Percentiles rank a stretch among this genome's conserved stretches.
Evolutionary conservation across 2,888 invertebrate genomes (phyloP).

Genomic region (Tenthredo mesomela): DNA sequence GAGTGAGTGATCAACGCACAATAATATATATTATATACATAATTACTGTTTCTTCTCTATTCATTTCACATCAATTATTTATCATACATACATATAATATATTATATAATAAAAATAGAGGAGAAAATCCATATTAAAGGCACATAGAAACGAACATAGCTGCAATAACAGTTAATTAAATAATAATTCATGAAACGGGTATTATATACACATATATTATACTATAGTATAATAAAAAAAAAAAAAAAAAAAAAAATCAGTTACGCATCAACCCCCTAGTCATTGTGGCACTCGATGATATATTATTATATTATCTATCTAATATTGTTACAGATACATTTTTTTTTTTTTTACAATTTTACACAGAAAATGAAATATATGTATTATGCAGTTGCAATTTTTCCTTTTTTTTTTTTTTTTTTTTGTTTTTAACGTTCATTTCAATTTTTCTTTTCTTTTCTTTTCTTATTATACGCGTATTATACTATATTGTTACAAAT

Average conservation of each 20-base stretch:
- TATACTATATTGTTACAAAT: conserved; percentile 50
- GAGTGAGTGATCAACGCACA: not conserved
- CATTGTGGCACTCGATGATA: conserved; percentile 74
- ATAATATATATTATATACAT: no score
- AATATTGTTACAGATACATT: conserved; percentile 75
- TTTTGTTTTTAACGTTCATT: conserved; percentile 55
- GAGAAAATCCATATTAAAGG: not conserved
- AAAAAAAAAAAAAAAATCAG: not conserved
- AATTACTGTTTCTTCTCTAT: not conserved
- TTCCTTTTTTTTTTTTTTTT: conserved; percentile 56
- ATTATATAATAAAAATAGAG: no score
- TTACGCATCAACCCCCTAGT: conserved; percentile 69
- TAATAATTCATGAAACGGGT: not conserved
- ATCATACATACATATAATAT: no score
- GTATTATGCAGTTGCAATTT: conserved; percentile 51
- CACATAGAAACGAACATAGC: not conserved
- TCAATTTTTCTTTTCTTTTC: conserved; percentile 64
- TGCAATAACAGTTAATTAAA: conserved; percentile 37
- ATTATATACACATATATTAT: not conserved
- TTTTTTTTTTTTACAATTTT: conserved; percentile 64
- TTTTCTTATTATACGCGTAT: not conserved
- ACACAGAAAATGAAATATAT: conserved; percentile 58
- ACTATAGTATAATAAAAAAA: not conserved
- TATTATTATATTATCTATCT: conserved; percentile 66
- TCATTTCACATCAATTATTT: not conserved